phyloP scores from a whole-genome alignment of 1,140 invertebrate species.

The Muscidifurax raptorellus region DNA sequence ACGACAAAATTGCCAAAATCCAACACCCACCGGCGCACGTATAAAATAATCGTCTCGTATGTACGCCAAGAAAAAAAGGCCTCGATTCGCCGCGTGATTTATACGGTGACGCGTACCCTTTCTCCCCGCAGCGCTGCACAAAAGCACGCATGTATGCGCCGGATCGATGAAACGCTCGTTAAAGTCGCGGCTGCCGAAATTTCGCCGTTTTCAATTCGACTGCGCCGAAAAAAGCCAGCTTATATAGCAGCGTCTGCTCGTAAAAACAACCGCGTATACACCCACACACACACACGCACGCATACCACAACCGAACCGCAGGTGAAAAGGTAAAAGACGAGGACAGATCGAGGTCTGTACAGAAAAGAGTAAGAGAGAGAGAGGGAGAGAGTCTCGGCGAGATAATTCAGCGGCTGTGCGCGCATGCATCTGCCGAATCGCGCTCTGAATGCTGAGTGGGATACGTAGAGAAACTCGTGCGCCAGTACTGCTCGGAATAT shows the following conservation, averaged over 20 bases:
- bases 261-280: background rate
- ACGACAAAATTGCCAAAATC: background rate
- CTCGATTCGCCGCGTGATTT: background rate
- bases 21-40: background rate
- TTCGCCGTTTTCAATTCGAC: background rate
- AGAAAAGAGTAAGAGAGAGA: background rate
- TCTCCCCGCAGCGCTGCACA: background rate
- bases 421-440: constrained; percentile 14
- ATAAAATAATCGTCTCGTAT: background rate
- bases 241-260: background rate
- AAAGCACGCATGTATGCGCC: background rate
- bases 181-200: background rate
- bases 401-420: constrained; percentile 28
- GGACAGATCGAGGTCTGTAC: background rate
- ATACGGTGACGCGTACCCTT: background rate
- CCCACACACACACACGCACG: background rate
- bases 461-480: constrained; percentile 13
- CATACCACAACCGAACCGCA: background rate
- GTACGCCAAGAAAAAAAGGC: background rate
- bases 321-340: background rate
- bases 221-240: background rate
- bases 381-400: background rate
- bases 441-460: constrained; percentile 26
- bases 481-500: constrained; percentile 19
- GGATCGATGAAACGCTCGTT: background rate